Evolutionary conservation across 2,113 vertebrate genomes (phyloP).

Genomic region (Hystrix cristata): DNA sequence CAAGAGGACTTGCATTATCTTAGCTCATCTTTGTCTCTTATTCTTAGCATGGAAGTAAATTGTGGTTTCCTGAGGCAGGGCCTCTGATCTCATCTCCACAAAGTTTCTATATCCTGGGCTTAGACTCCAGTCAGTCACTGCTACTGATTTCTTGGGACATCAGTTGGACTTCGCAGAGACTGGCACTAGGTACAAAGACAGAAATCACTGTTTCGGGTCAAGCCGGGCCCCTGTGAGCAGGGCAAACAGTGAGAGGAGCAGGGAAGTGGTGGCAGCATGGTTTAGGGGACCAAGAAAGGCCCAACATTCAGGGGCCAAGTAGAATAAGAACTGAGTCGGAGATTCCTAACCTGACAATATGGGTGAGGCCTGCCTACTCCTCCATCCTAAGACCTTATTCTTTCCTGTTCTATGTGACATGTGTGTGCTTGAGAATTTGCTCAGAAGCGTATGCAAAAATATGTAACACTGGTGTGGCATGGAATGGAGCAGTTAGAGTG

Average conservation of each 20-base stretch:
- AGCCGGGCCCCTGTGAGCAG: not conserved
- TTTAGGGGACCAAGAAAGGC: not conserved
- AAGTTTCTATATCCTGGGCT: not conserved
- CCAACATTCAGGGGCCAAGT: not conserved
- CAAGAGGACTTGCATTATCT: not conserved
- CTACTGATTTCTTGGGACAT: constrained; percentile 10
- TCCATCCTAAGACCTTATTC: not conserved
- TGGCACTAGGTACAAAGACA: accelerated
- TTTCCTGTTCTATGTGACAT: not conserved
- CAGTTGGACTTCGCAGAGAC: not conserved
- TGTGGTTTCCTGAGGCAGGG: not conserved
- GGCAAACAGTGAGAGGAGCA: not conserved
- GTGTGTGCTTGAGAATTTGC: not conserved
- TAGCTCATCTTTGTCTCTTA: not conserved
- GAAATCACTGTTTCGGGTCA: not conserved
- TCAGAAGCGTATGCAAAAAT: not conserved
- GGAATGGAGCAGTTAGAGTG: not conserved
- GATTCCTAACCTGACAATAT: not conserved
- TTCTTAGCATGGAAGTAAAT: not conserved
- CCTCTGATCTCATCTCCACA: not conserved
- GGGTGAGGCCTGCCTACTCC: not conserved
- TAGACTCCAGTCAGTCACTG: not conserved
- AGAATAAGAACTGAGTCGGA: not conserved
- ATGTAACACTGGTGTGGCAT: not conserved
- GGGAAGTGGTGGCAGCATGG: not conserved